Conservation (phyloP, 2,797 vertebrate genomes). For the Bradypodion ventrale region DNA sequence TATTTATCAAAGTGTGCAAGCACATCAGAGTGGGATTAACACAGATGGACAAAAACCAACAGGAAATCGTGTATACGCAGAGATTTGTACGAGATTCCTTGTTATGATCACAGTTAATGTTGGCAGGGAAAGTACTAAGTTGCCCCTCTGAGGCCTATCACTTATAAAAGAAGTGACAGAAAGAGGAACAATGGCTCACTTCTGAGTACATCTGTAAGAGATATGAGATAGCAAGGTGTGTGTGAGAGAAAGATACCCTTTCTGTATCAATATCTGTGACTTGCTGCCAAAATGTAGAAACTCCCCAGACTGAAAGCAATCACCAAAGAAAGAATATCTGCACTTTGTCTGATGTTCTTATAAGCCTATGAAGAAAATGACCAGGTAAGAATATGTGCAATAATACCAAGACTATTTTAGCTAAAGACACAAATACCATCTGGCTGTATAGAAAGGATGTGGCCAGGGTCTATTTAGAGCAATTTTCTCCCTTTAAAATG, state of each 20-base stretch:
- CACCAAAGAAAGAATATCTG: background rate
- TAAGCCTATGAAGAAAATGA: background rate
- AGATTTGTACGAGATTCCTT: no score
- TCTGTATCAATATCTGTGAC: background rate
- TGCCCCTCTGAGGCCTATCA: background rate
- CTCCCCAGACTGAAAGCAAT: background rate
- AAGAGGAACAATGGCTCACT: background rate
- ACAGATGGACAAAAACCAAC: no score
- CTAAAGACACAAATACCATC: slow-evolving; percentile 31
- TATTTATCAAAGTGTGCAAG: no score
- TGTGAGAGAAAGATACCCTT: background rate
- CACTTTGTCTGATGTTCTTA: background rate
- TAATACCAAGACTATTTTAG: background rate
- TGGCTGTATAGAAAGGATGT: slow-evolving; percentile 19
- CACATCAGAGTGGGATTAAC: no score
- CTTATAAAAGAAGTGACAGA: background rate
- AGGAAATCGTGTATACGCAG: no score
- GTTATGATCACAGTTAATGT: background rate
- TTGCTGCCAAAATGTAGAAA: background rate
- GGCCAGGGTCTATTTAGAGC: background rate
- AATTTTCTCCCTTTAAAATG: background rate
- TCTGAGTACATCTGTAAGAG: slow-evolving; percentile 9
- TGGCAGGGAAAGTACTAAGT: background rate
- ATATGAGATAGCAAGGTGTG: slow-evolving; percentile 5
- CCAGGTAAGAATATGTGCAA: slow-evolving; percentile 17